Percentiles rank a stretch among this genome's conserved stretches.
phyloP scores from a whole-genome alignment of 2,797 vertebrate species.

The Micrastur ruficollis region DNA sequence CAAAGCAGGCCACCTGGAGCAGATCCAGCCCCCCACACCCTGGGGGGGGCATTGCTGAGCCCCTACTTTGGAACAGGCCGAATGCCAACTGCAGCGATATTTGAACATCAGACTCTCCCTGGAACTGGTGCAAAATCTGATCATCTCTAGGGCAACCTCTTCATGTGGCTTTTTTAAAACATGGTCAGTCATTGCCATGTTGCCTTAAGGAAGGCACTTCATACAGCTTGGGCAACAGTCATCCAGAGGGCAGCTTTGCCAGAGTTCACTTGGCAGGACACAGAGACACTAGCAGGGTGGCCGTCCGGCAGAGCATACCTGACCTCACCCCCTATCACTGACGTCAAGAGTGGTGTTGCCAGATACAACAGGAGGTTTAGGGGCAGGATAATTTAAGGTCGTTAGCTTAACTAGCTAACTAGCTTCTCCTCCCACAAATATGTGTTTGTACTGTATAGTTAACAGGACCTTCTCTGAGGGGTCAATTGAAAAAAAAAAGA shows the following conservation, averaged over 20 bases:
- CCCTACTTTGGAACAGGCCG: not conserved
- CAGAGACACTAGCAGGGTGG: not conserved
- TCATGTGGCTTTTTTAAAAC: not conserved
- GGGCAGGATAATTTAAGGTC: not conserved
- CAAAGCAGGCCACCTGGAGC: not conserved
- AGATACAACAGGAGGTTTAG: not conserved
- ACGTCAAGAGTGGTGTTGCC: not conserved
- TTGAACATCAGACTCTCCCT: not conserved
- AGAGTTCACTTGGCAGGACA: not conserved
- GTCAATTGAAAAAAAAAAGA: not conserved
- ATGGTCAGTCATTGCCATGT: not conserved
- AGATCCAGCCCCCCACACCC: not conserved
- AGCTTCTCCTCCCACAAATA: not conserved
- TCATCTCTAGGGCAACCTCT: not conserved
- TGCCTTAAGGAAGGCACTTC: not conserved
- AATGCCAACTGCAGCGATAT: not conserved
- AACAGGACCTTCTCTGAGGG: not conserved
- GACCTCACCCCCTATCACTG: accelerated
- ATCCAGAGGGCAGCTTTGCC: not conserved
- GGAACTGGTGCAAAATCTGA: not conserved
- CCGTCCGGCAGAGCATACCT: not conserved
- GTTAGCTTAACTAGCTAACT: not conserved
- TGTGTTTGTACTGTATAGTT: not conserved
- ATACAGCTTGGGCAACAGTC: accelerated
- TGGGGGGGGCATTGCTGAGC: not conserved